These are phyloP conservation scores for Tethya wilhelma DNA, from an alignment of 37 sponge, comb jelly and placozoan species.

Conservation along the genomic window DNA sequence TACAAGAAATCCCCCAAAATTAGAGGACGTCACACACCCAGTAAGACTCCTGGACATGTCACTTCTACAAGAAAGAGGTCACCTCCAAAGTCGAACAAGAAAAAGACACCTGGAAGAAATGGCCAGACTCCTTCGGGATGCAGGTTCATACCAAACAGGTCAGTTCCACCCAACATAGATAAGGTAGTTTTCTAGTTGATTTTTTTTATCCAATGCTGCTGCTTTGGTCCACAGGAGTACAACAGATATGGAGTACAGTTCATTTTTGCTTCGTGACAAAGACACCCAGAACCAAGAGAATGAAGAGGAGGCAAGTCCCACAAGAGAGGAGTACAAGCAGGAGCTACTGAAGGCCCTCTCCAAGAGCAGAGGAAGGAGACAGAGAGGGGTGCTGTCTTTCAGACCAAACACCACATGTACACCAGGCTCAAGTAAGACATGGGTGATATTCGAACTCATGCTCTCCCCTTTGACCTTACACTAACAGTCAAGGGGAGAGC, in stretches of 20 bases:
- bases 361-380: constrained; percentile 2
- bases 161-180: no score
- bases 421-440: constrained; percentile 32
- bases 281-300: constrained; percentile 11
- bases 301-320: no score
- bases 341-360: constrained; percentile 39
- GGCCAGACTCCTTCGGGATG: constrained; percentile 42
- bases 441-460: neutral
- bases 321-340: constrained; percentile 53
- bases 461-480: neutral
- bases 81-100: constrained; percentile 38
- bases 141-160: constrained; percentile 80
- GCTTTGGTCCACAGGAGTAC: constrained; percentile 28
- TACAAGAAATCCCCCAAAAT: constrained; percentile 50
- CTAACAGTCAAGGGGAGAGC: no score
- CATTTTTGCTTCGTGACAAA: constrained; percentile 45
- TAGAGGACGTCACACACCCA: neutral
- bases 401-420: constrained; percentile 13
- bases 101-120: constrained; percentile 39
- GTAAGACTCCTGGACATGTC: constrained; percentile 6
- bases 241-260: constrained; percentile 62
- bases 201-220: no score
- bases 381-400: constrained; percentile 52
- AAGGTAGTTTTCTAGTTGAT: no score
- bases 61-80: constrained; percentile 14